These are phyloP conservation scores for Forbesichthys agassizii DNA, from an alignment of 2,113 vertebrate species.

Conservation along the genomic window DNA sequence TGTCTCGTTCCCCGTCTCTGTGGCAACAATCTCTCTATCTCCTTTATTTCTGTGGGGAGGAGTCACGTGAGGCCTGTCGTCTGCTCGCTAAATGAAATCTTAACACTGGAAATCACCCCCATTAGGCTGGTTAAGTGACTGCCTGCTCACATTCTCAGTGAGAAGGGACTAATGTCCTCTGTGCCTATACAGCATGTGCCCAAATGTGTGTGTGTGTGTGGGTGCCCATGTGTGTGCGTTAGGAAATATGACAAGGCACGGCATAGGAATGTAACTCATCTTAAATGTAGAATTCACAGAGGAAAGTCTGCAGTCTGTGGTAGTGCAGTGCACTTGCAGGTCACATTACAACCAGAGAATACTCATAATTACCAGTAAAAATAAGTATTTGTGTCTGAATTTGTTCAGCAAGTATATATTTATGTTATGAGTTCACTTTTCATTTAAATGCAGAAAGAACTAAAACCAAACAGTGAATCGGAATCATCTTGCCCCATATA, in stretches of 20 bases:
- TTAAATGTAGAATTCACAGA: background rate
- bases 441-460: too few species aligned
- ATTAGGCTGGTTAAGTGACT: slow-evolving; percentile 71
- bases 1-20: slow-evolving; percentile 62
- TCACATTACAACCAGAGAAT: background rate
- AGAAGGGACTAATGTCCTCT: slow-evolving; percentile 67
- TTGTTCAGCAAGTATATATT: too few species aligned
- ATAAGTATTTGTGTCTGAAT: too few species aligned
- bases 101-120: slow-evolving; percentile 68
- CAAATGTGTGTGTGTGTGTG: slow-evolving; percentile 1
- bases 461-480: too few species aligned
- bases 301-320: background rate
- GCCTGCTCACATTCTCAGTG: slow-evolving; percentile 63
- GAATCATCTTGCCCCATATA: too few species aligned
- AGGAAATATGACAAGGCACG: slow-evolving; percentile 9
- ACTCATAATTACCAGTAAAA: too few species aligned
- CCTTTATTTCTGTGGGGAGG: slow-evolving; percentile 51
- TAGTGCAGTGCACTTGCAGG: background rate
- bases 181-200: slow-evolving; percentile 11
- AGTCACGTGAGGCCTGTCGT: slow-evolving; percentile 59
- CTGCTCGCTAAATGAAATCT: slow-evolving; percentile 70
- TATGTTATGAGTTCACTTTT: background rate
- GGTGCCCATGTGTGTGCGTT: background rate
- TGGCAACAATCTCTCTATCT: slow-evolving; percentile 62
- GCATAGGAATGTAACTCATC: background rate